A percentile compares a stretch with the other conserved stretches of the same genome.
Conservation (phyloP, 2,888 invertebrate species). For the Eulithis testata region DNA sequence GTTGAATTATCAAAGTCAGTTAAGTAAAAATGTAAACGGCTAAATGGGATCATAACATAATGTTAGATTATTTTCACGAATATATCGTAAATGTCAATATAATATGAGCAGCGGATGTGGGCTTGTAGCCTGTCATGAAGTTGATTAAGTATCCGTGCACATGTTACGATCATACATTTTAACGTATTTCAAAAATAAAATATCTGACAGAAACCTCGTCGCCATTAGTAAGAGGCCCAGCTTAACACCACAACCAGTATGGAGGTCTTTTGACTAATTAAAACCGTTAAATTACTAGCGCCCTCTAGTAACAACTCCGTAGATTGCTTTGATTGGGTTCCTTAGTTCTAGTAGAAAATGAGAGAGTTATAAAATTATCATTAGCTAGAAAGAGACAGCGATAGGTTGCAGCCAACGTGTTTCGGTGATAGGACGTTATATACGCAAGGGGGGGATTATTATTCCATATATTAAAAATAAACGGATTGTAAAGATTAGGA, state of each 20-base stretch:
- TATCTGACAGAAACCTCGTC: neutral
- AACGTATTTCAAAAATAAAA: too few species aligned
- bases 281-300: neutral
- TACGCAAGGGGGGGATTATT: slow-evolving; percentile 72
- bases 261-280: neutral
- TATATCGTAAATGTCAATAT: too few species aligned
- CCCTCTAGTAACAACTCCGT: neutral
- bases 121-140: too few species aligned
- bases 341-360: neutral
- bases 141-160: too few species aligned
- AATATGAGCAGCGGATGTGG: too few species aligned
- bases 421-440: slow-evolving; percentile 75
- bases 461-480: slow-evolving; percentile 81
- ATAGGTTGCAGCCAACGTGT: slow-evolving; percentile 69
- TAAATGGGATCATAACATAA: too few species aligned
- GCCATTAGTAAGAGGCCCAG: neutral
- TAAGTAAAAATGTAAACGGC: too few species aligned
- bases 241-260: neutral
- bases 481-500: slow-evolving; percentile 76
- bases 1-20: too few species aligned
- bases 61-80: too few species aligned
- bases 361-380: slow-evolving; percentile 36
- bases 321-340: neutral
- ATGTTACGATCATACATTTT: too few species aligned
- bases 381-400: slow-evolving; percentile 60